Evolutionary conservation across 2,888 invertebrate species (phyloP).

Genomic region (Diloba caeruleocephala): DNA sequence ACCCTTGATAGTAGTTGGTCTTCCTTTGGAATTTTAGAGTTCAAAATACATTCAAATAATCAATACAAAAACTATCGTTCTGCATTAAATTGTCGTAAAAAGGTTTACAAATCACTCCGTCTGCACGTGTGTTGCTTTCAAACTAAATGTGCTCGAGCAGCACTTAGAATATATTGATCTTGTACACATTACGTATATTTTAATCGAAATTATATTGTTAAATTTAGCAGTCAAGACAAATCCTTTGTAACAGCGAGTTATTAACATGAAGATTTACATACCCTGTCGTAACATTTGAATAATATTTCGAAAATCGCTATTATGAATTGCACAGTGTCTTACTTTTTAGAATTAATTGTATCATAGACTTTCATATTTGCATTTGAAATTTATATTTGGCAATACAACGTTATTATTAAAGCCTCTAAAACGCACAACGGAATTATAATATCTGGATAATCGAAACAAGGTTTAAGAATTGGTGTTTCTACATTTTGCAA

Average conservation of each 20-base stretch:
- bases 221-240: slow-evolving; percentile 7
- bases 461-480: slow-evolving; percentile 56
- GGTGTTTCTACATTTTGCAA: slow-evolving; percentile 70
- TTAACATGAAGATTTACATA: slow-evolving; percentile 38
- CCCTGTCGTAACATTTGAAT: slow-evolving; percentile 39
- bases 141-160: slow-evolving; percentile 20
- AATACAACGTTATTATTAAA: slow-evolving; percentile 28
- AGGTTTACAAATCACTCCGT: slow-evolving; percentile 41
- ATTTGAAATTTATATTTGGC: slow-evolving; percentile 44
- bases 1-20: slow-evolving; percentile 47
- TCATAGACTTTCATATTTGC: slow-evolving; percentile 47
- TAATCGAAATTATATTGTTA: slow-evolving; percentile 14
- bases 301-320: slow-evolving; percentile 49
- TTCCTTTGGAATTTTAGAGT: slow-evolving; percentile 37
- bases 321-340: slow-evolving; percentile 37
- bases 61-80: slow-evolving; percentile 32
- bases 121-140: slow-evolving; percentile 35
- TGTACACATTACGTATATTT: slow-evolving; percentile 34
- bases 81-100: slow-evolving; percentile 51
- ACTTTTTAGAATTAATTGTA: slow-evolving; percentile 48
- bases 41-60: slow-evolving; percentile 30
- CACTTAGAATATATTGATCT: slow-evolving; percentile 39
- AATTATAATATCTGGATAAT: slow-evolving; percentile 50
- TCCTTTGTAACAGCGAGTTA: slow-evolving; percentile 25
- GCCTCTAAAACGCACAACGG: slow-evolving; percentile 42